Base-by-base conservation (phyloP, 1,140 invertebrate genomes). In the Lerema accius region DNA sequence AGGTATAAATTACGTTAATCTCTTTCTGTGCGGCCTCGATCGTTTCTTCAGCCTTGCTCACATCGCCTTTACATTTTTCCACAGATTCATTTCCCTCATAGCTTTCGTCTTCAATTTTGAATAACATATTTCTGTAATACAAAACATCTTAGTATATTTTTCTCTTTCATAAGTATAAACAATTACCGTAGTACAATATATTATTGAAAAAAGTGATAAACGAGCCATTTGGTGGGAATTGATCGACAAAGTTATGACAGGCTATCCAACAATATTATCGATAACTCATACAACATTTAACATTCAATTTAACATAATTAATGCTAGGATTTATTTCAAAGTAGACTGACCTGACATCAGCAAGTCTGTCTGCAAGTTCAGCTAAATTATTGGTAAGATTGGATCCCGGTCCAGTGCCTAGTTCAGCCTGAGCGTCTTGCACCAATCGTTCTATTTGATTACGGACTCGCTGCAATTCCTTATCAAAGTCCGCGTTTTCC, bases 401-500 rank as follows among this genome's bases (percentile, higher is more conserved):
- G 58, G 93, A 92, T 7, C 94, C 94, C 3, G 93, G 92, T 9
- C 84, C 93, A 63, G 93, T 94, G 14, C 94, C 94, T 35, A 94
- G 93, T 43, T 92, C 90, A 46, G 73, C 73, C 32, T 82, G 92
- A 91, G 97, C 96, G 49, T 96, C 94, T 35, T 93, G 87, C 42
- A 94, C 92, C n/a, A 98, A 87, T 3, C 92, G 80, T 10, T 95
- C 93, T 0, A 98, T 95, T 67, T 94, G 92, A 3, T 93, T 90
- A 65, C 96, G 93, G 0, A 98, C 95, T 0, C 93, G 92, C 26
- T 92, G 91, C 14, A 98, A 82, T 75, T 96, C 95, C 2, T 92
- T 90, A 51, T 97, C 94, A 84, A 98, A 98, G 67, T 97, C 95
- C 0, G 93, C 92, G 83, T 98, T 96, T 63, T 97, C 95, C 40